Evolutionary conservation across 2,888 invertebrate genomes (phyloP).

Genomic region (Drosophila putrida): DNA sequence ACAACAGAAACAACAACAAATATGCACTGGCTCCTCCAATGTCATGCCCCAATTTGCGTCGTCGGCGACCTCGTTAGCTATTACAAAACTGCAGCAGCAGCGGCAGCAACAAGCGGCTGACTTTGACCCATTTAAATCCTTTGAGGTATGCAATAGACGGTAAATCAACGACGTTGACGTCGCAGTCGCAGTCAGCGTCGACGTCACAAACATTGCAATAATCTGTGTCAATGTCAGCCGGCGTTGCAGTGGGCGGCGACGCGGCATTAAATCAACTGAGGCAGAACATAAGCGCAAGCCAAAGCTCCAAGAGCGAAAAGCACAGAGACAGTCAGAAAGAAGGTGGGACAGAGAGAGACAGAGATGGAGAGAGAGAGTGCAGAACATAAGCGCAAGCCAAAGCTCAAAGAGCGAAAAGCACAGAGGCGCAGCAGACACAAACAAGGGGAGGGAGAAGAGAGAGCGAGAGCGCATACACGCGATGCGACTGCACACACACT

Average conservation of each 20-base stretch:
- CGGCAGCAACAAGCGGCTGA: constrained; percentile 67
- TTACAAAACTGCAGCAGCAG: constrained; percentile 64
- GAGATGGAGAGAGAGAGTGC: constrained; percentile 12
- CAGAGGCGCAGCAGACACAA: too few species aligned
- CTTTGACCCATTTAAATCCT: constrained; percentile 83
- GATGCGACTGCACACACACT: constrained; percentile 26
- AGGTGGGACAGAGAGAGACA: constrained; percentile 2
- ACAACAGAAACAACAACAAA: constrained; percentile 28
- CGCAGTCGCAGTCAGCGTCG: constrained; percentile 26
- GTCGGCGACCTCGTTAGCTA: constrained; percentile 68
- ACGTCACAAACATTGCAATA: constrained; percentile 62
- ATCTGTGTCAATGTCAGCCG: constrained; percentile 82
- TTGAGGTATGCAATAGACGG: constrained; percentile 67
- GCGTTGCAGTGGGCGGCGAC: constrained; percentile 69
- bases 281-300: constrained; percentile 66
- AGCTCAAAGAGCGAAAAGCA: too few species aligned
- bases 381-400: too few species aligned
- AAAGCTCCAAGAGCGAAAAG: constrained; percentile 37
- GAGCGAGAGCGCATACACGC: constrained; percentile 24
- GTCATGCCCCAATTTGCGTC: constrained; percentile 76
- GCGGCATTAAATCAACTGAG: constrained; percentile 72
- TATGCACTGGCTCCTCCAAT: constrained; percentile 51
- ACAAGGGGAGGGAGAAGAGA: background rate
- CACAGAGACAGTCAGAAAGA: constrained; percentile 23
- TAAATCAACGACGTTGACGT: constrained; percentile 22